Evolutionary conservation across 2,113 vertebrate genomes (phyloP).

Genomic region (Ovibos moschatus): DNA sequence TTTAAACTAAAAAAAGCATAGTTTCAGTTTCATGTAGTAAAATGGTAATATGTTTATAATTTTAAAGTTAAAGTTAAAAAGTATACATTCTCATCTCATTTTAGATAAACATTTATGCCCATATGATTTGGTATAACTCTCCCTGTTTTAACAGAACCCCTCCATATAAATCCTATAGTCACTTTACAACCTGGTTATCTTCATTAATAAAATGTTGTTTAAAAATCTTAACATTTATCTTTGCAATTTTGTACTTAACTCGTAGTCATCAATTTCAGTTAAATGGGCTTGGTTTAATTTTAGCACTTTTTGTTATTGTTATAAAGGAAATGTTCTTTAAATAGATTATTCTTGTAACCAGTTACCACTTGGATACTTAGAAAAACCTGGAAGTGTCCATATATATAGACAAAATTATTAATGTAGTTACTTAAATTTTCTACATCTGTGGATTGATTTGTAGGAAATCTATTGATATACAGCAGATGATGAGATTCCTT

Average conservation of each 20-base stretch:
- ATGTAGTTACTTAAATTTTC: slow-evolving; percentile 65
- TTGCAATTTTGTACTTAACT: slow-evolving; percentile 67
- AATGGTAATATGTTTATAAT: not conserved
- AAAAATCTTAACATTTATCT: slow-evolving; percentile 53
- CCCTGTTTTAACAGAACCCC: not conserved
- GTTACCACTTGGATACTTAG: slow-evolving; percentile 59
- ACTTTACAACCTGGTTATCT: not conserved
- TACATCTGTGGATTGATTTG: slow-evolving; percentile 80
- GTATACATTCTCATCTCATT: not conserved
- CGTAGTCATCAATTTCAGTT: slow-evolving; percentile 71
- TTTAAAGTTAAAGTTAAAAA: slow-evolving; percentile 53
- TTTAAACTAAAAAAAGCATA: not conserved
- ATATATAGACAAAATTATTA: slow-evolving; percentile 66
- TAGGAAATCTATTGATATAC: slow-evolving; percentile 81
- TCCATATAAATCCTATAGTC: not conserved
- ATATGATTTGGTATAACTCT: slow-evolving; percentile 3
- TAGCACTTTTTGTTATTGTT: slow-evolving; percentile 62
- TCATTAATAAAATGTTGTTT: slow-evolving; percentile 2
- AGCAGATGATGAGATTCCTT: slow-evolving; percentile 83
- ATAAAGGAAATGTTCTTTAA: slow-evolving; percentile 63
- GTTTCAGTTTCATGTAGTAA: not conserved
- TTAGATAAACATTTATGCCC: slow-evolving; percentile 3
- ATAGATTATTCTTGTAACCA: slow-evolving; percentile 28
- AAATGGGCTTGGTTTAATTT: slow-evolving; percentile 69
- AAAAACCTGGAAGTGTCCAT: slow-evolving; percentile 60